Base-by-base conservation (phyloP, 2,888 invertebrate species). In the Allygus modestus region DNA sequence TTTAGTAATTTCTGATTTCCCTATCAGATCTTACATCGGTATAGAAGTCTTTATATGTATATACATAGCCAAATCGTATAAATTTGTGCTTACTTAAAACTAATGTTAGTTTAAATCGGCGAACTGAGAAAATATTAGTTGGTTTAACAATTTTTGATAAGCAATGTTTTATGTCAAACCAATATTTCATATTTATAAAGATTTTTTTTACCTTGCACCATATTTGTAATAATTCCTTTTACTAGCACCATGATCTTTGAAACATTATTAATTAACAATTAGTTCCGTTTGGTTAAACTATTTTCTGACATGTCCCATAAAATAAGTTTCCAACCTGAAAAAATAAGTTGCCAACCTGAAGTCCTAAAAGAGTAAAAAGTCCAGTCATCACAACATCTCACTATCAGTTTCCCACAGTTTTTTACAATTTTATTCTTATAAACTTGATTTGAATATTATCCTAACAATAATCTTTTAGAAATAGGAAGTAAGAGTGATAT, bases 1-100 rank as follows among this genome's bases (percentile, higher is more conserved):
- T 23, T 71, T 71, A 71, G 65, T 65, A 71, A 71, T 41, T n/a
- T 71, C 23, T 71, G 71, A 20, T 23, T 71, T 71, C 15, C n/a
- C 11, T 17, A 41, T 20, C 71, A 71, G 20, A 71, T 41, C 71
- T 41, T 71, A 71, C 65, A 65, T 28, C 12, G 65, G 65, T 65
- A 65, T 28, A 65, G 65, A 65, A 65, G 65, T 65, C 31, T 65
- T 65, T 20, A 65, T 28, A 65, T 11, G 12, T 65, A 65, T 65
- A 5, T 65, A 65, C 65, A 65, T 65, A 31, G 65, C 31, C 65
- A 28, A 28, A 65, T 28, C 2, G 46, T 15, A 65, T 65, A 65
- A 28, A 65, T 65, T 65, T 31, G 31, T 65, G 31, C 28, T 31
- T 65, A 11, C 65, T 65, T 65, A 65, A 58, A 23, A 65, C 65